Conservation (phyloP, 2,888 invertebrate genomes). For the Cataglyphis altisquamis region DNA sequence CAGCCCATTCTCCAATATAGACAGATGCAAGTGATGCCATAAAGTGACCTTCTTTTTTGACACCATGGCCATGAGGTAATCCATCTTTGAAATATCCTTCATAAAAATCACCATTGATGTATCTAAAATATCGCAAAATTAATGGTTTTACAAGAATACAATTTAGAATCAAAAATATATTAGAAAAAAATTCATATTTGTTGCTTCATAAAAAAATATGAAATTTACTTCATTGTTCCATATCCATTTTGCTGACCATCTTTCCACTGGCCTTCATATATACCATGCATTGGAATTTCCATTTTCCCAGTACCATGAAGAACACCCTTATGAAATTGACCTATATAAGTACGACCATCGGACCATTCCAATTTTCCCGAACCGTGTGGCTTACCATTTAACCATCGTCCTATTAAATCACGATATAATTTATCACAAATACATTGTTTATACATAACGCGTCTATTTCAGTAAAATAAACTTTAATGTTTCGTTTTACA, state of each 20-base stretch:
- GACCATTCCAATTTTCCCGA: constrained; percentile 93
- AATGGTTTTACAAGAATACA: neutral
- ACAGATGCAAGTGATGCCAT: constrained; percentile 91
- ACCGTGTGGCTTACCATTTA: constrained; percentile 94
- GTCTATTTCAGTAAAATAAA: constrained; percentile 1
- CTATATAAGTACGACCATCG: constrained; percentile 93
- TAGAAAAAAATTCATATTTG: neutral
- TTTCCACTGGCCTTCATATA: constrained; percentile 93
- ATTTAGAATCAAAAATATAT: neutral
- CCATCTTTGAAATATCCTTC: constrained; percentile 96
- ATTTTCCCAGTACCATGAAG: constrained; percentile 91
- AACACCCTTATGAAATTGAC: constrained; percentile 92
- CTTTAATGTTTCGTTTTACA: constrained; percentile 58
- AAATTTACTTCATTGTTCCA: constrained; percentile 89
- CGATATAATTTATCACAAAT: neutral
- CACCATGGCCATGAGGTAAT: constrained; percentile 94
- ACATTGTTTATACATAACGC: neutral
- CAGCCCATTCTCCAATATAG: constrained; percentile 96
- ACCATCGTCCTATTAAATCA: constrained; percentile 89
- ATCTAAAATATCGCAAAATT: constrained; percentile 83
- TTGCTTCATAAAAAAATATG: neutral
- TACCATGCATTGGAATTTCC: constrained; percentile 89
- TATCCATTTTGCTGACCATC: constrained; percentile 94
- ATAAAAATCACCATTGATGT: constrained; percentile 92
- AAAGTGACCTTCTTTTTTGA: constrained; percentile 93